Base-by-base conservation (phyloP, 2,113 vertebrate species). In the Haemorhous mexicanus region DNA sequence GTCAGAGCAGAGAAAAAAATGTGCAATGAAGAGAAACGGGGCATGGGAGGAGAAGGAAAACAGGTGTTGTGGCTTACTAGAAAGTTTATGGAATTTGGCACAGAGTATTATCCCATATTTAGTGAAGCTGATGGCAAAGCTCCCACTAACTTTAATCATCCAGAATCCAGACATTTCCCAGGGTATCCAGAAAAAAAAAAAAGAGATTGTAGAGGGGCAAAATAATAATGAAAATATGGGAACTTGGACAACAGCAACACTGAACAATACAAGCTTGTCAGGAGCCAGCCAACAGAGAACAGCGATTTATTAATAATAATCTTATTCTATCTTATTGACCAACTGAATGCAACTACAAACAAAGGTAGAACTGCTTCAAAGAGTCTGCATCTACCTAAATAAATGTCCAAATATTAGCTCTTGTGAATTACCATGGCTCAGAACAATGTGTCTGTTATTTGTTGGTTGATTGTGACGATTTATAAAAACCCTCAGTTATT, bases 71-170 rank as follows among this genome's bases (percentile, higher is more conserved):
- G 91, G 64, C 83, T 97, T 95, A 89, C 64, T 84, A 63, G 90
- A 94, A 96, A 26, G 74, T 93, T 96, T 94, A 94, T 87, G 79
- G 90, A 93, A 86, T 88, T 95, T 96, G 96, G 92, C 95, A 94
- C 56, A 49, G 79, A 94, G 55, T 13, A 22, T 92, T 84, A 93
- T 90, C 37, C 43, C 35, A 30, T 80, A 64, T 81, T 92, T 75
- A 50, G 61, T 90, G 92, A 78, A 77, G n/a, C 62, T 91, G 63
- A 92, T 96, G 92, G 93, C 92, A 96, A 78, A 90, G 55, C 72
- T 95, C 95, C 96, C 87, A 90, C 90, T 95, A 88, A 80, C 85
- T 95, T 95, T 88, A 96, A 92, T 97, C 80, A 83, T 35, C 44
- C 47, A 91, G 55, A 85, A 90, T 94, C 46, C 56, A 85, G 75